These are phyloP conservation scores for Tympanuchus pallidicinctus DNA, from an alignment of 2,113 vertebrate species.

Conservation along the genomic window DNA sequence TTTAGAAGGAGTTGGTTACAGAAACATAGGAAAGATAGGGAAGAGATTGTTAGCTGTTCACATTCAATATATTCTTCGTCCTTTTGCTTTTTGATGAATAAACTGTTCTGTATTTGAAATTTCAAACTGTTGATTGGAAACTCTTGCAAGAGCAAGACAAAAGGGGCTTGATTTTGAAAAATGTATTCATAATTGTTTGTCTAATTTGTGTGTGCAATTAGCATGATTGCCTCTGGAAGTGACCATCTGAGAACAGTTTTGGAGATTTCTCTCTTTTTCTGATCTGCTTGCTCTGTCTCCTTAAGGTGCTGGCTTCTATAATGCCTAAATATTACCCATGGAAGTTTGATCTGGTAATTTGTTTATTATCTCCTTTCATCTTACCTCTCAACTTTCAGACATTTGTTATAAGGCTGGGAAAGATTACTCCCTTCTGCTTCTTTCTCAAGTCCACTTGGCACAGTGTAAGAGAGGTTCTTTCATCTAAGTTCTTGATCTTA, in stretches of 20 bases:
- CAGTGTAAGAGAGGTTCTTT: neutral
- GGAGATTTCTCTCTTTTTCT: conserved; percentile 5
- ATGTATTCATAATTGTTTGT: conserved; percentile 33
- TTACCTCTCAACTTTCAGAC: neutral
- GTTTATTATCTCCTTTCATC: conserved; percentile 18
- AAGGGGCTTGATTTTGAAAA: conserved; percentile 71
- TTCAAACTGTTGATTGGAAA: conserved; percentile 67
- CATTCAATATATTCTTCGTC: neutral
- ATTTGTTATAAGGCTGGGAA: conserved; percentile 19
- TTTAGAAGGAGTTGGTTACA: neutral
- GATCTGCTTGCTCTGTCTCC: neutral
- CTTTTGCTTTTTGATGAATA: conserved; percentile 64
- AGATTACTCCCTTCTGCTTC: conserved; percentile 14
- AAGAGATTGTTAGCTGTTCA: neutral
- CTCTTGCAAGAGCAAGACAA: conserved; percentile 44
- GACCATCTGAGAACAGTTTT: conserved; percentile 41
- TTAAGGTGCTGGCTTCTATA: neutral
- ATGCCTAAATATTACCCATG: neutral
- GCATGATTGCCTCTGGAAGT: conserved; percentile 44
- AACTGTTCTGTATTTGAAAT: conserved; percentile 43
- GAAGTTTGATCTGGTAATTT: neutral
- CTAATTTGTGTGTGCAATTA: conserved; percentile 58
- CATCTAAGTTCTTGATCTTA: neutral
- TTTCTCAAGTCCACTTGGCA: neutral
- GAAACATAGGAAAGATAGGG: neutral